These are phyloP conservation scores for Enoplosus armatus DNA, from an alignment of 2,797 vertebrate genomes.

Conservation along the genomic window DNA sequence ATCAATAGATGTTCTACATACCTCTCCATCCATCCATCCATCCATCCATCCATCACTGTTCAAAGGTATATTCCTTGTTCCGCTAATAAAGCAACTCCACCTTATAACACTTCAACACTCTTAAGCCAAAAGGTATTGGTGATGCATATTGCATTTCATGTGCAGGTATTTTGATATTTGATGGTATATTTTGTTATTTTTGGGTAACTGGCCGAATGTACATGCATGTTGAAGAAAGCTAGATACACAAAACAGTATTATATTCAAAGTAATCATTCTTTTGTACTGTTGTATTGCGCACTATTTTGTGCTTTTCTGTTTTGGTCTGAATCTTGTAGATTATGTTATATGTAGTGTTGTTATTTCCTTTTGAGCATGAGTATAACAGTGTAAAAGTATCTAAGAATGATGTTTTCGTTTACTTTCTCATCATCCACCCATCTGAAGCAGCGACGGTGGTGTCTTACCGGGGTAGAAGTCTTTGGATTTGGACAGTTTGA, in stretches of 20 bases:
- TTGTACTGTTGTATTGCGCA: not conserved
- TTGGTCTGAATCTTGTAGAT: not conserved
- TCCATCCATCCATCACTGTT: not conserved
- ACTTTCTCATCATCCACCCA: constrained; percentile 1
- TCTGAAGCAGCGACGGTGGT: not conserved
- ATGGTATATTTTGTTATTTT: not conserved
- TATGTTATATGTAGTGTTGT: not conserved
- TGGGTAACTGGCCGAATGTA: not conserved
- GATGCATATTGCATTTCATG: not conserved
- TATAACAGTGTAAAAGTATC: not conserved
- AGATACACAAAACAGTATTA: not conserved
- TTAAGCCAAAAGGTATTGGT: not conserved
- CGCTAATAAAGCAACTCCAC: not conserved
- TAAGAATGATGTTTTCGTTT: not conserved
- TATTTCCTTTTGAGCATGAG: not conserved
- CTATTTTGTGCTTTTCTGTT: not conserved
- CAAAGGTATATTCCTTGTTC: not conserved
- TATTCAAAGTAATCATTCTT: not conserved
- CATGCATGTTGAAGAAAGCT: not conserved
- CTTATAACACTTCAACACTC: not conserved
- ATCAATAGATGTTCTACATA: not conserved
- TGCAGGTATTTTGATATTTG: not conserved
- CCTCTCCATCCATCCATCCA: not conserved
- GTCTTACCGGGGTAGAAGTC: constrained; percentile 95
- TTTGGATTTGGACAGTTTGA: constrained; percentile 98